A percentile compares a stretch with the other conserved stretches of the same genome.
Conservation (phyloP, 2,797 vertebrate genomes). For the Peromyscus attwateri region DNA sequence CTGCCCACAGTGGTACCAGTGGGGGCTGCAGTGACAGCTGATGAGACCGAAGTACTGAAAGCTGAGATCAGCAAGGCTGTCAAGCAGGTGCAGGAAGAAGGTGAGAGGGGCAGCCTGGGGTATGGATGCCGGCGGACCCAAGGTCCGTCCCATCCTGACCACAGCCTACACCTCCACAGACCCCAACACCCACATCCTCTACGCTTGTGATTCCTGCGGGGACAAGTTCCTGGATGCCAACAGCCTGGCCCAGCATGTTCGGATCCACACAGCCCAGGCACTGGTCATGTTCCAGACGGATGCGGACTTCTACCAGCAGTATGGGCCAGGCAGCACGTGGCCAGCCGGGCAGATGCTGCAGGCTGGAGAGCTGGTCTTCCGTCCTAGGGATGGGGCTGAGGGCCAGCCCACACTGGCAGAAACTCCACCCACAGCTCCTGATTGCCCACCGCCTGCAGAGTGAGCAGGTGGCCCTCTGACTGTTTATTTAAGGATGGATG, state of each 20-base stretch:
- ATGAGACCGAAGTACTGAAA: constrained; percentile 97
- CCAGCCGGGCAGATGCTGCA: constrained; percentile 95
- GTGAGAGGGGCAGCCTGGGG: constrained; percentile 86
- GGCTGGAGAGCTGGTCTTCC: constrained; percentile 93
- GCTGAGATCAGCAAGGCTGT: constrained; percentile 98
- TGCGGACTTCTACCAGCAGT: constrained; percentile 97
- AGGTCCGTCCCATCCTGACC: constrained; percentile 49
- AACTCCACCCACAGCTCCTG: constrained; percentile 72
- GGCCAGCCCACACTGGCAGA: constrained; percentile 74
- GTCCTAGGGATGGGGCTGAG: constrained; percentile 86
- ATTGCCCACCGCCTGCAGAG: constrained; percentile 78
- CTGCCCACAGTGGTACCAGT: constrained; percentile 93
- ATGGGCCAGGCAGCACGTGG: constrained; percentile 90
- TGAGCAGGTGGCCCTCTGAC: constrained; percentile 71
- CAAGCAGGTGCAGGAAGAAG: constrained; percentile 98
- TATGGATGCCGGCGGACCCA: not conserved
- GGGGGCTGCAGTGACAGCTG: constrained; percentile 92
- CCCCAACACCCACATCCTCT: constrained; percentile 98
- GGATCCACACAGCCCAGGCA: constrained; percentile 98
- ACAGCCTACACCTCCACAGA: constrained; percentile 87
- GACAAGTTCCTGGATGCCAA: constrained; percentile 97
- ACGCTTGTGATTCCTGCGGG: constrained; percentile 97
- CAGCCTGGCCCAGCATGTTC: constrained; percentile 97
- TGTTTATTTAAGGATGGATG: constrained; percentile 84
- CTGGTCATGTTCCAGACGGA: constrained; percentile 99